Evolutionary conservation across 2,888 invertebrate genomes (phyloP).

Genomic region (Plagodis pulveraria): DNA sequence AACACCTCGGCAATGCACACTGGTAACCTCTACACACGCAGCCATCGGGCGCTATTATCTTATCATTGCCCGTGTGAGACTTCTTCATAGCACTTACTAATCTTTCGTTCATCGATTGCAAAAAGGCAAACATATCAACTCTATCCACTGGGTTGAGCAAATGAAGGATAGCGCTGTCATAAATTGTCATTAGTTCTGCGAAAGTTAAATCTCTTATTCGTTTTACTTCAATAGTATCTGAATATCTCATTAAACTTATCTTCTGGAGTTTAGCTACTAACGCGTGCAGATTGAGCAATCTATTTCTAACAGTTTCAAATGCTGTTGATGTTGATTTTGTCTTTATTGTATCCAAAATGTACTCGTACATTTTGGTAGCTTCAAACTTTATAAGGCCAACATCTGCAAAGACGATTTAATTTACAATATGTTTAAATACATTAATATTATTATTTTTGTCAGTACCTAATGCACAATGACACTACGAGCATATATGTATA

Average conservation of each 20-base stretch:
- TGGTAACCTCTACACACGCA: conserved; percentile 58
- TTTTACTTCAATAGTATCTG: conserved; percentile 44
- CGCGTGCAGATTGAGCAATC: conserved; percentile 44
- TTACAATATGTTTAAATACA: too few relatives aligned
- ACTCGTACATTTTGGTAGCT: conserved; percentile 52
- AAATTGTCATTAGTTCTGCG: conserved; percentile 49
- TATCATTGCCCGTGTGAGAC: conserved; percentile 63
- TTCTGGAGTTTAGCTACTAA: conserved; percentile 51
- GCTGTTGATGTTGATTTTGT: conserved; percentile 47
- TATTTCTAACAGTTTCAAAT: conserved; percentile 40
- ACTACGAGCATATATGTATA: too few relatives aligned
- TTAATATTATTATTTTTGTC: too few relatives aligned
- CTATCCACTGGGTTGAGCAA: conserved; percentile 33
- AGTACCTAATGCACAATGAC: too few relatives aligned
- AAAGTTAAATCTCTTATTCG: conserved; percentile 54
- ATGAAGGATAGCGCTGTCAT: conserved; percentile 31
- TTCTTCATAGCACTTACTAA: conserved; percentile 60
- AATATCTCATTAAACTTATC: conserved; percentile 37
- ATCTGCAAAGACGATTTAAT: conserved; percentile 40
- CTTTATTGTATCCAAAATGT: conserved; percentile 48
- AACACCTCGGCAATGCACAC: conserved; percentile 58
- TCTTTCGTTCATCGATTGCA: conserved; percentile 55
- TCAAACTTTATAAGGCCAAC: conserved; percentile 50
- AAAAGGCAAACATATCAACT: conserved; percentile 51
- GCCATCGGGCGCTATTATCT: conserved; percentile 45